Evolutionary conservation across 1,140 invertebrate species (phyloP), one percentile per base, ranked within the genome.

Genomic region (Piezodorus guildinii): DNA sequence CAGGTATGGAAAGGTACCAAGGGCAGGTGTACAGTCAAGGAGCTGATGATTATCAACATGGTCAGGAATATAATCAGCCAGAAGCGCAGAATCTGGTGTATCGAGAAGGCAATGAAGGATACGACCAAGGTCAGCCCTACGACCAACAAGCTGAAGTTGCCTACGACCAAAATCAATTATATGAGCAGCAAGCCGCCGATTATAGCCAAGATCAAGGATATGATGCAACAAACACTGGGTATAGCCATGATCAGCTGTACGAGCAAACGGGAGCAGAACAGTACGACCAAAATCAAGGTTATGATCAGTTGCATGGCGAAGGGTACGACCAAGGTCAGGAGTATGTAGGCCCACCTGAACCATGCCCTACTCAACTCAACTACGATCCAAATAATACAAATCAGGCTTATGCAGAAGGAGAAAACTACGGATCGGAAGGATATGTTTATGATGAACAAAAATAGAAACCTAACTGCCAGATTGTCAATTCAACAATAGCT

Each of bases 401-500:
- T 23, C 52, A 56, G 17, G 52, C 17, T 9, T 56, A 56, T 25
- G 17, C 12, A 39, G 34, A 39, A 56, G 23, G 52, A 56, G 23
- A 25, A 2, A 56, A 25, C 14, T 21, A 15, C 15, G 15, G 52
- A 56, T 17, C 52, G 9, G 23, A 15, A 56, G 15, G 19, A 27
- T 56, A 23, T 23, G 27, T 23, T 39, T 39, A 56, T 16, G 17
- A 19, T 27, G 52, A 56, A 16, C 25, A 56, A 56, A 23, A 16
- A 25, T 56, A 25, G 17, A 56, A 17, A 49, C n/a, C 16, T 21
- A 19, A 49, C 52, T 56, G 52, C 52, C 52, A 56, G 19, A 56
- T 56, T 23, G 52, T 56, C 52, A 56, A 56, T 56, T 56, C 52
- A 10, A 39, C 34, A 39, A 39, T 39, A 39, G 34, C 34, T 39